Evolutionary conservation across 2,888 invertebrate species (phyloP), one percentile per base, ranked within the genome.

Genomic region (Digitonthophagus gazella): DNA sequence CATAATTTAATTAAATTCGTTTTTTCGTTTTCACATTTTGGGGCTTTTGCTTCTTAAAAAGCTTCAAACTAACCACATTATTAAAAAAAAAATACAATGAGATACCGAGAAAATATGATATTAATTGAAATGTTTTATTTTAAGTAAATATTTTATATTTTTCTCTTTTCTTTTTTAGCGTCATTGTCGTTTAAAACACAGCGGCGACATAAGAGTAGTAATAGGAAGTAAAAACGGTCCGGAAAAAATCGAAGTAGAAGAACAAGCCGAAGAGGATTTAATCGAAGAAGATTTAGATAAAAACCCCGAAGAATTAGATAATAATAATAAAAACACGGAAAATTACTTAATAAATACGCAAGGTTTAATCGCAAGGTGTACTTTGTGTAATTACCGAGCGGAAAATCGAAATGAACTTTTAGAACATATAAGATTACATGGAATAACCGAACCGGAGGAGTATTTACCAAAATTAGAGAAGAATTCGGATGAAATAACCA

Each of bases 321-420:
- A 84, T 18, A 93, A 94, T 80, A 83, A 70, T 15, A 56, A n/a
- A n/a, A n/a, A n/a, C n/a, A n/a, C n/a, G n/a, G n/a, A n/a, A n/a
- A n/a, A n/a, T n/a, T n/a, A n/a, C n/a, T n/a, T n/a, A n/a, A n/a
- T n/a, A n/a, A n/a, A n/a, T n/a, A n/a, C n/a, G n/a, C n/a, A 44
- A 5, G 3, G 2, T 44, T 1, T 16, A 19, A 19, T 90, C 74
- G 90, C 90, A 79, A 93, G 92, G 80, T 96, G 95, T 80, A 90
- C 88, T 76, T 89, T 90, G 77, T 96, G 95, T 79, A 90, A 92
- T 0, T 95, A 88, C 82, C 93, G 90, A 80, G 93, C 92, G 0
- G 87, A 87, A 75, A 87, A 88, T 66, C 90, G 90, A 79, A 85
- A 86, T 80, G 92, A 88, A 76, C 84, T 93, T 20, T 82, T 88